Conservation (phyloP, 2,797 vertebrate species). For the Syngnathus acus region DNA sequence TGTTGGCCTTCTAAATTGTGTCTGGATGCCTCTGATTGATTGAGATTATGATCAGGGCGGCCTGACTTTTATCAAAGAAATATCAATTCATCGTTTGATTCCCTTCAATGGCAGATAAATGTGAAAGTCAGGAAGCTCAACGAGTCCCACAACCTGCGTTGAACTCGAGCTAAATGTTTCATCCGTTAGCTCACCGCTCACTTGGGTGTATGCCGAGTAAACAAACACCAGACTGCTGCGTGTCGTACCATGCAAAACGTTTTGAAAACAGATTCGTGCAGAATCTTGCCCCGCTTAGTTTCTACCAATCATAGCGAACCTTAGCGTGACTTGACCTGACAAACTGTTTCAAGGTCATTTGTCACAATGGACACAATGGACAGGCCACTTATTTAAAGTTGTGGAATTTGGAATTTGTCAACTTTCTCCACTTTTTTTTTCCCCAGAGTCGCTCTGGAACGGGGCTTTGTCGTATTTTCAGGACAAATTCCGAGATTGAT, state of each 20-base stretch:
- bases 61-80: neutral
- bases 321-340: constrained; percentile 4
- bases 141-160: neutral
- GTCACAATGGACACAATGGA: neutral
- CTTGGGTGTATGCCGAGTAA: constrained; percentile 13
- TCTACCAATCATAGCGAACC: neutral
- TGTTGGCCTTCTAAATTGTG: constrained; percentile 2
- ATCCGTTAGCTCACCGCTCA: neutral
- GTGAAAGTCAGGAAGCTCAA: neutral
- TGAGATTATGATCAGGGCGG: constrained; percentile 5
- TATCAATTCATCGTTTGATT: neutral
- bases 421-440: neutral
- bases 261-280: constrained; percentile 17
- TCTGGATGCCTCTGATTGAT: constrained; percentile 8
- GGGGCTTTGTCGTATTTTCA: too few relatives aligned
- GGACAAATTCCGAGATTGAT: too few relatives aligned
- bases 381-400: neutral
- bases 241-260: constrained; percentile 18
- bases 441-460: neutral
- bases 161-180: neutral
- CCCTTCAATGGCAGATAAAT: too few relatives aligned
- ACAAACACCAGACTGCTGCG: constrained; percentile 17
- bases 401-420: neutral
- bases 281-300: constrained; percentile 16
- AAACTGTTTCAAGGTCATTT: constrained; percentile 4